Base-by-base conservation (phyloP, 2,797 vertebrate genomes). In the Phoebastria nigripes region DNA sequence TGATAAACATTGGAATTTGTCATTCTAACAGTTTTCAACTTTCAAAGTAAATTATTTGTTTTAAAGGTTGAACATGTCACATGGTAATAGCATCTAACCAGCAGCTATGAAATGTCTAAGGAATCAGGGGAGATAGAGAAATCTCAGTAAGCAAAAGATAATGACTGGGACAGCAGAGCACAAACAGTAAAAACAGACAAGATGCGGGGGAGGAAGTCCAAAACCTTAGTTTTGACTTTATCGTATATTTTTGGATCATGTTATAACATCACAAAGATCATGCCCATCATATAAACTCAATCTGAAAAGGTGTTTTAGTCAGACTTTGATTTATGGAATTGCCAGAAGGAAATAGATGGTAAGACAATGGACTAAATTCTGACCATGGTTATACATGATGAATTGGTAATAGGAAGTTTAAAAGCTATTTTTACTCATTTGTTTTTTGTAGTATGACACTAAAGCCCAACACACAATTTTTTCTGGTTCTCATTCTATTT, bases 11-110 rank as follows among this genome's bases (percentile, higher is more conserved):
- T 93, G 33, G 29, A 83, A 91, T 78, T 71, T 28, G 89, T 87
- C 31, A 67, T 82, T 96, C 65, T 92, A 94, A 81, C 88, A 80
- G 73, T 87, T 87, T 76, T 76, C 84, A 94, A 71, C 70, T 89
- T 95, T 97, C 92, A 88, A 54, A 91, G 46, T 91, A 92, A 94
- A 94, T 92, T 87, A 94, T 86, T 96, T 94, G 44, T 89, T 97
- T 86, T 94, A 96, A 97, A 96, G 91, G 66, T 89, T 96, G 93
- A 95, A 67, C 63, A 56, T 63, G 54, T 87, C 82, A 84, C 33
- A 82, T 28, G 39, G 73, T 73, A 94, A 85, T 56, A 89, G 47
- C 56, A 63, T 94, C 84, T 95, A 91, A 96, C 91, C 82, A 93
- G 95, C 59, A 96, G 95, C 92, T 91, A 95, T 49, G 49, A 96